Evolutionary conservation across 2,888 invertebrate species (phyloP), one percentile per base, ranked within the genome.

Genomic region (Watsonalla cultraria): DNA sequence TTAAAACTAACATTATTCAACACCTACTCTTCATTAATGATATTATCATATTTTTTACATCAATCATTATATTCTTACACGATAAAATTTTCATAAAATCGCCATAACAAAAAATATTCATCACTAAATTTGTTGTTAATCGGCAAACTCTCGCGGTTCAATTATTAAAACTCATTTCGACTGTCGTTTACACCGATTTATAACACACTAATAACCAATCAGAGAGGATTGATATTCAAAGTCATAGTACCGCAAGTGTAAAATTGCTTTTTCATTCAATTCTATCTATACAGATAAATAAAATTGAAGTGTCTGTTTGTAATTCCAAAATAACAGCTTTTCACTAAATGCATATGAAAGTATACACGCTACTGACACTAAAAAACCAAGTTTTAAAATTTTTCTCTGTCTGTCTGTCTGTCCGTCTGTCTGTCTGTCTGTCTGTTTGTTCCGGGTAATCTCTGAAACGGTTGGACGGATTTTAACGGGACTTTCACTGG

Each of bases 201-300:
- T 74, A 70, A 74, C 62, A 68, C 65, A 62, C 68, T 73, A 75
- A 67, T 60, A 60, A 66, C 69, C 70, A 72, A 79, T 80, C 73
- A 76, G 68, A 65, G 58, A 56, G 72, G 76, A 81, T 81, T 72
- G 78, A 77, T 78, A 80, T 70, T 71, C 64, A 48, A 64, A 64
- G 63, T 63, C 63, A 72, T 67, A 77, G 78, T 80, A 78, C 60
- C 58, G 62, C 65, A 76, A 72, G 77, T 82, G 81, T 82, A 75
- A 81, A 80, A 78, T 81, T 65, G 67, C 62, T 67, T 65, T 73
- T 67, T 61, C 68, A 70, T 74, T 78, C 67, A 72, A 70, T 67
- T 62, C 68, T 66, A 49, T n/a, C n/a, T n/a, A n/a, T n/a, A n/a
- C n/a, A n/a, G n/a, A n/a, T n/a, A n/a, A n/a, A n/a, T n/a, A n/a